Base-by-base conservation (phyloP, 64 coral and sea anemone species). In the Stichodactyla helianthus region DNA sequence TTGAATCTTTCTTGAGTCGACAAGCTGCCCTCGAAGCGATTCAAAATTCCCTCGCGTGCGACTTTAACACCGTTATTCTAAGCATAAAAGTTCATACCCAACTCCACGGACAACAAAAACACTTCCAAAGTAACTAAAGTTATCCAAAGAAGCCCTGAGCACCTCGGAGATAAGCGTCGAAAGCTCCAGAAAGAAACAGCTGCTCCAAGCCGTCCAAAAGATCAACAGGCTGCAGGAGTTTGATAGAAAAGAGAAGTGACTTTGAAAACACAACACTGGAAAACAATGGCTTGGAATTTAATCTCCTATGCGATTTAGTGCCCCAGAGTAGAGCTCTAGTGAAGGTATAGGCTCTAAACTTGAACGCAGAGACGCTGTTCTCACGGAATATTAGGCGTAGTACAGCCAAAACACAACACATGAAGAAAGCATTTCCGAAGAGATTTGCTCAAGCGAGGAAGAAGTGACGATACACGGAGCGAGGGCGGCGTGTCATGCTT, bases 391-490 rank as follows among this genome's bases (percentile, higher is more conserved):
- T 35, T 82, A 92, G 85, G 85, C 87, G 90, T 59, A 92, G 84
- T 92, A 59, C 2, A 63, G n/a, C 53, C 54, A 64, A 87, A 80
- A 82, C 81, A 87, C 59, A 86, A 87, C 90, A 87, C 76, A 87
- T 52, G 15, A 28, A 74, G 20, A 53, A 92, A 92, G 77, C 80
- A 87, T 92, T 92, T 92, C 85, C 58, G 77, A 86, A 87, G 55
- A 87, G 79, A 86, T 63, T 82, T 77, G 79, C 23, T 92, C 90
- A 92, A 82, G 90, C 90, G 90, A 86, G 86, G 85, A 60, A 52
- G 78, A 81, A 81, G 50, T 81, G 68, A 74, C 11, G 68, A 74
- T 74, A n/a, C 68, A 74, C 9, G 78, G 19, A 51, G 50, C 78
- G 78, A 81, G 78, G 78, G 2, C 25, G 52, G 18, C 16, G 13